Evolutionary conservation across 2,797 vertebrate species (phyloP), one percentile per base, ranked within the genome.

Genomic region (Poecilia picta): DNA sequence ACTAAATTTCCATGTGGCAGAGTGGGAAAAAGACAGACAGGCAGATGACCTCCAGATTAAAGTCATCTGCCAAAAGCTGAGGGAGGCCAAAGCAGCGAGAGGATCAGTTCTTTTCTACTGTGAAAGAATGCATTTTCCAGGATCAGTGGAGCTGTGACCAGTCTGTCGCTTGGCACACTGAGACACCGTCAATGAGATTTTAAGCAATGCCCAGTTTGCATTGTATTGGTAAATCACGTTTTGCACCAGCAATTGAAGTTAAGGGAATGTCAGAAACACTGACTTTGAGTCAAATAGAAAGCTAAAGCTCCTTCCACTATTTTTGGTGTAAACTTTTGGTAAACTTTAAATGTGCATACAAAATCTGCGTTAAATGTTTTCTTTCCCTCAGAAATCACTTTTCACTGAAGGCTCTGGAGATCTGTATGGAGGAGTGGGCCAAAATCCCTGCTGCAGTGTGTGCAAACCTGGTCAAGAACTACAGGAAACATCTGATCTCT

Each of bases 31-130:
- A 46, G 75, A 80, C 31, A 77, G 46, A 49, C 5, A 16, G 57
- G 76, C 68, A 46, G 62, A 76, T 79, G 71, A 86, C 81, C 83
- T 87, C 53, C 16, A 59, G 75, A 87, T 81, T 71, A 85, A 83
- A 87, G 77, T 66, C 80, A 85, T 83, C 55, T 75, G 70, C 59
- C 45, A 73, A 75, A 72, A 33, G 72, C 73, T 78, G 49, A 36
- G 41, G 83, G 77, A 77, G 82, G 86, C 85, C 81, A 79, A 81
- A 70, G 74, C 28, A 53, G 77, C 59, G 31, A 55, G 43, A 84
- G 79, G 72, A 85, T 83, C 77, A 77, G 68, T 81, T 87, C 71
- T 64, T 55, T 72, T 70, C 74, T 70, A 80, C 73, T 45, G 77
- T 78, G 80, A 87, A 64, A 75, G 73, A 83, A 87, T 71, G 82